A percentile compares a stretch with the other conserved stretches of the same genome.
Evolutionary conservation across 2,888 invertebrate species (phyloP).

Genomic region (Cremastinae sp.): DNA sequence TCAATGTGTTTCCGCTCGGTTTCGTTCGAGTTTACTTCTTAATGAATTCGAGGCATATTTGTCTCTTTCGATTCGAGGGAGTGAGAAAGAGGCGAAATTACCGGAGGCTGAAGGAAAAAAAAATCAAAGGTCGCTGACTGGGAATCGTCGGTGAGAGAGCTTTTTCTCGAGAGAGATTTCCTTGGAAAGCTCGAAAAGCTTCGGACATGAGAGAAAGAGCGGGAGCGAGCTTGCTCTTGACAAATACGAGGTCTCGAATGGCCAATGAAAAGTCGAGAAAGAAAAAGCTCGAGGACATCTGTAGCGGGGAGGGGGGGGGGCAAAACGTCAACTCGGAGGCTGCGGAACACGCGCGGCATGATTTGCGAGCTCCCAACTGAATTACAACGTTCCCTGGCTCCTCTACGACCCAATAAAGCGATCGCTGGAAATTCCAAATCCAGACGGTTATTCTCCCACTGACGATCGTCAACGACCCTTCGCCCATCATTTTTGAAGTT

Average conservation of each 20-base stretch:
- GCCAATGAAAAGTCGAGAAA: conserved; percentile 29
- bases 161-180: no score
- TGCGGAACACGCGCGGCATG: conserved; percentile 30
- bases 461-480: not conserved
- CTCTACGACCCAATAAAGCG: conserved; percentile 46
- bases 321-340: conserved; percentile 40
- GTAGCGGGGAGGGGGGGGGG: not conserved
- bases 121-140: no score
- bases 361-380: conserved; percentile 46
- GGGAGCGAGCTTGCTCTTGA: conserved; percentile 3
- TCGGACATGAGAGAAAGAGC: conserved; percentile 2
- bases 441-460: not conserved
- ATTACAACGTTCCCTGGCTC: conserved; percentile 29
- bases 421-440: not conserved
- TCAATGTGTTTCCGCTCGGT: no score
- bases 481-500: no score
- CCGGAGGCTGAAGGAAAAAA: no score
- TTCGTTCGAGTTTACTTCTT: no score
- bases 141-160: no score
- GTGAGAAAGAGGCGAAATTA: no score
- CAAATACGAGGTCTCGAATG: conserved; percentile 22
- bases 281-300: not conserved
- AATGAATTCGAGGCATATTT: no score
- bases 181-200: no score
- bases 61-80: no score